Base-by-base conservation (phyloP, 2,113 vertebrate genomes). In the Halcyon malimbica region DNA sequence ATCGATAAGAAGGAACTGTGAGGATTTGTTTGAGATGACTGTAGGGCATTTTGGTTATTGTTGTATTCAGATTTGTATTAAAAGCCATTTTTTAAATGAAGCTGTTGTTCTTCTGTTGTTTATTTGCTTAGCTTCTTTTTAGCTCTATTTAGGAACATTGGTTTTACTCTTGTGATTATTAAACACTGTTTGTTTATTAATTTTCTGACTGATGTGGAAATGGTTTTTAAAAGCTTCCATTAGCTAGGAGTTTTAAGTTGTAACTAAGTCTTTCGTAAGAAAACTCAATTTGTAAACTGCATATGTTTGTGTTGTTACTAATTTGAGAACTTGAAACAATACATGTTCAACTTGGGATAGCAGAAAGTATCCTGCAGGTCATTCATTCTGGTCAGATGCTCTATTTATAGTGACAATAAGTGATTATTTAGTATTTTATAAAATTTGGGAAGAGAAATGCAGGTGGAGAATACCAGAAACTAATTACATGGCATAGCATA, bases 1-100 rank as follows among this genome's bases (percentile, higher is more conserved):
- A 97, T 74, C 96, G 68, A 97, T 44, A 97, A 96, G 89, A 89
- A 31, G 50, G 57, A 75, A 70, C 16, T 6, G 70, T 37, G 67
- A 37, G 7, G 39, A 59, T 74, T 83, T 76, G 44, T 86, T 81
- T 67, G 42, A 50, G 6, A 54, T 73, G 25, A 35, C 60, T 83
- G 9, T 50, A 42, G 17, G 3, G 16, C 41, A 13, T 88, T 54
- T 39, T 65, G 19, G 9, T 87, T 92, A 79, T 89, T 96, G 15
- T 94, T 95, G 57, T 94, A 87, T 89, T 91, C 31, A 60, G 31
- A 46, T 94, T 76, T 89, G 21, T 77, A 97, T 94, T 97, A 96
- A 97, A 95, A 87, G 25, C 8, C 1, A 16, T 60, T 73, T 82
- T 81, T 56, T 1, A 25, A 91, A 76, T 53, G 0, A 73, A 75